Base-by-base conservation (phyloP, 2,888 invertebrate genomes). In the Crematogaster levior region DNA sequence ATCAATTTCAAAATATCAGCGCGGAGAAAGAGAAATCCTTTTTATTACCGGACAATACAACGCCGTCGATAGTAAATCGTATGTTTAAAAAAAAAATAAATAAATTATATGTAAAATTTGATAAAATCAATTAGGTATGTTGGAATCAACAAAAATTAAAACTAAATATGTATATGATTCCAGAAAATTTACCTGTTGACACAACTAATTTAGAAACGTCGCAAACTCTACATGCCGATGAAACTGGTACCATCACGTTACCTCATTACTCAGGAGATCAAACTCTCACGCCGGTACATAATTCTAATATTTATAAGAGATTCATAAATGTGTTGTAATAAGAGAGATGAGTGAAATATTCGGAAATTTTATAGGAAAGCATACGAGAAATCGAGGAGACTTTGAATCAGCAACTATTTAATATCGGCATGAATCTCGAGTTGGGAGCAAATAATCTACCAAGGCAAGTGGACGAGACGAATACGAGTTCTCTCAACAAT, bases 321-420 rank as follows among this genome's bases (percentile, higher is more conserved):
- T 74, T 3, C 15, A 27, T 27, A 9, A 24, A 51, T 18, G 12
- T 1, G 6, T 72, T 48, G 2, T 9, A 12, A 37, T n/a, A 56
- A 24, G 4, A 65, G 7, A 43, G 7, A 79, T 10, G n/a, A n/a
- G 7, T 37, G 3, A 30, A 5, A 56, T 15, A n/a, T 58, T 68
- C 2, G 34, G 1, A 40, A 66, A 58, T 43, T 40, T 82, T 84
- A 5, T 66, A 95, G 94, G 95, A 94, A 83, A 95, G 92, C 83
- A 94, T 95, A 63, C 91, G 92, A 72, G 94, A 94, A 83, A 93
- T 95, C 53, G 95, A 95, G 82, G 94, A 95, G 66, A 94, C 94
- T 0, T 86, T 95, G 43, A 94, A 94, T 87, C 94, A 94, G 56
- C 94, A 95, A 84, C 88, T 95, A 40, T 93, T 94, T 74, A 93